phyloP scores from a whole-genome alignment of 2,888 invertebrate genomes.

The Schizaphis graminum region DNA sequence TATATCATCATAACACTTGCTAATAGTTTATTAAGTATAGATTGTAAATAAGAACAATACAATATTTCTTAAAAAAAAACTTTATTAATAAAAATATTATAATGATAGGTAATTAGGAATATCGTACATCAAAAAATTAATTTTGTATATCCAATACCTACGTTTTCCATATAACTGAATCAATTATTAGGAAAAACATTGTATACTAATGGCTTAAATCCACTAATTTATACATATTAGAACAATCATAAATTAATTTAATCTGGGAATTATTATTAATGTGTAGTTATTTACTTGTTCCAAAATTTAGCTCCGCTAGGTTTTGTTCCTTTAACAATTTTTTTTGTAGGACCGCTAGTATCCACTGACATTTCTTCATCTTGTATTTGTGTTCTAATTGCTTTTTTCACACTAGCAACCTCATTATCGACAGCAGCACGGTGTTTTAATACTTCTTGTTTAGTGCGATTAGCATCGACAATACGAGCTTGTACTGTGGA shows the following conservation, averaged over 20 bases:
- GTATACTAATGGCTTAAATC: not conserved
- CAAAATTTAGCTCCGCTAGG: slow-evolving; percentile 72
- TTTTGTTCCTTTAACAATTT: slow-evolving; percentile 77
- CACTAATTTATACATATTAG: slow-evolving; percentile 31
- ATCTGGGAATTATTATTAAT: not conserved
- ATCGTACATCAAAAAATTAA: not conserved
- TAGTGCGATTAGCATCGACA: slow-evolving; percentile 86
- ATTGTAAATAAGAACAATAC: not conserved
- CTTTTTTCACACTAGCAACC: slow-evolving; percentile 90
- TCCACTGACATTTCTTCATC: slow-evolving; percentile 90
- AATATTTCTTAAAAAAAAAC: not conserved
- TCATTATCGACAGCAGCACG: slow-evolving; percentile 88
- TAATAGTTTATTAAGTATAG: not conserved
- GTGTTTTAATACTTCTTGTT: slow-evolving; percentile 83
- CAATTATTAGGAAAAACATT: slow-evolving; percentile 19
- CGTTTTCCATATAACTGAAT: not conserved
- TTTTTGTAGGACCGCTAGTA: slow-evolving; percentile 72
- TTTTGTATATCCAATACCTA: not conserved
- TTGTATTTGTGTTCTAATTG: slow-evolving; percentile 82
- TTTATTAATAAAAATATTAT: not conserved
- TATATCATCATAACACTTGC: not conserved
- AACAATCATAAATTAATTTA: not conserved
- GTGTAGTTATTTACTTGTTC: slow-evolving; percentile 43
- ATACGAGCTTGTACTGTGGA: slow-evolving; percentile 92
- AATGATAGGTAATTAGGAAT: not conserved